phyloP scores from a whole-genome alignment of 2,888 invertebrate genomes.

The Coelinius sp. region DNA sequence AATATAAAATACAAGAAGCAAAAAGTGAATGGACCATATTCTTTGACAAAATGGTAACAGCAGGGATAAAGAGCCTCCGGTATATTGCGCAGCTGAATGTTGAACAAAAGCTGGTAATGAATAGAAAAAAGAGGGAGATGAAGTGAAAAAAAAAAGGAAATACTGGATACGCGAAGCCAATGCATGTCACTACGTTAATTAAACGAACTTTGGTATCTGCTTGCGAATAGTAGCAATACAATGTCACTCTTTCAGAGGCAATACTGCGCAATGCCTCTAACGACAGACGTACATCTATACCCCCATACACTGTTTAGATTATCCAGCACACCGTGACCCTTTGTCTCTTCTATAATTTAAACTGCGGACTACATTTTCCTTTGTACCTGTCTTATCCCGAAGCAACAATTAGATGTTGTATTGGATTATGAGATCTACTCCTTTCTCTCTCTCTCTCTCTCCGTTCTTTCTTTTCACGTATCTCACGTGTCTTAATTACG shows the following conservation, averaged over 20 bases:
- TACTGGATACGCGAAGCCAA: conserved; percentile 24
- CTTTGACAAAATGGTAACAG: neutral
- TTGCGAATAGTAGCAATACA: conserved; percentile 57
- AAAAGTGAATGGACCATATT: neutral
- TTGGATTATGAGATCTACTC: conserved; percentile 6
- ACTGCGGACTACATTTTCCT: neutral
- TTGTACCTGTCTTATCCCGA: neutral
- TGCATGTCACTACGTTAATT: conserved; percentile 62
- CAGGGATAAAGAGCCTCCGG: neutral
- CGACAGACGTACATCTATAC: conserved; percentile 48
- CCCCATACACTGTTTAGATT: conserved; percentile 50
- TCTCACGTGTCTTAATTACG: conserved; percentile 9
- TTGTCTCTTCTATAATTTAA: conserved; percentile 1
- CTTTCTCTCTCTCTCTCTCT: neutral
- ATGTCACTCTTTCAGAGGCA: conserved; percentile 56
- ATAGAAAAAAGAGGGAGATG: conserved; percentile 25
- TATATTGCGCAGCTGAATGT: neutral
- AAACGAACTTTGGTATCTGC: conserved; percentile 62
- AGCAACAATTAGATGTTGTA: neutral
- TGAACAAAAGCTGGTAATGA: neutral
- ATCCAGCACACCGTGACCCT: conserved; percentile 42
- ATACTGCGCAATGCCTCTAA: conserved; percentile 56
- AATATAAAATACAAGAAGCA: neutral
- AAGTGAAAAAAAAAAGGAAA: conserved; percentile 38
- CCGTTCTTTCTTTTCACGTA: neutral